Evolutionary conservation across 2,113 vertebrate species (phyloP).

Genomic region (Onychostoma macrolepis): DNA sequence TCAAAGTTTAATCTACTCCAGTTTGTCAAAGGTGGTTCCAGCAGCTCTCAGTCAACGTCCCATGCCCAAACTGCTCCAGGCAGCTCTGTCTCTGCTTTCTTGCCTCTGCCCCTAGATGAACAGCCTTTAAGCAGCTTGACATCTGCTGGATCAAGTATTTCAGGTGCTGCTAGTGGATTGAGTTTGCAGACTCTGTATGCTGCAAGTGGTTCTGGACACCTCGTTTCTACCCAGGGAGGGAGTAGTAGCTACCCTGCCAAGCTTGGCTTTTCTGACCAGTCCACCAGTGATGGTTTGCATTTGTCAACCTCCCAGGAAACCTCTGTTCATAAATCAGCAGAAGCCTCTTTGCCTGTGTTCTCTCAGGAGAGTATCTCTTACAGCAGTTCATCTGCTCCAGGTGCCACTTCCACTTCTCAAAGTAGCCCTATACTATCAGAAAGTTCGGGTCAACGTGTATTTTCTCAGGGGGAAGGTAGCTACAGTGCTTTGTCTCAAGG

Average conservation of each 20-base stretch:
- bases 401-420: neutral
- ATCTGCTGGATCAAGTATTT: neutral
- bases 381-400: too few species aligned
- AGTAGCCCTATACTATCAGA: neutral
- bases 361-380: too few species aligned
- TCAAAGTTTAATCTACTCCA: too few species aligned
- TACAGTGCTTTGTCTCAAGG: neutral
- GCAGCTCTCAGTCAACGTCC: neutral
- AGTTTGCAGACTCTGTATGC: too few species aligned
- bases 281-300: too few species aligned
- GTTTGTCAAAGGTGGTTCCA: neutral
- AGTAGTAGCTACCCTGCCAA: neutral
- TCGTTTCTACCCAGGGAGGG: neutral
- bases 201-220: neutral
- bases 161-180: neutral
- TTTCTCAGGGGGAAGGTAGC: neutral
- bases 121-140: neutral
- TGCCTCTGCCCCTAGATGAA: neutral
- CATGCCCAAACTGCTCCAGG: neutral
- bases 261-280: too few species aligned
- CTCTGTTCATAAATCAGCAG: too few species aligned
- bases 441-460: neutral
- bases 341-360: too few species aligned
- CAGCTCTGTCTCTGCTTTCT: neutral
- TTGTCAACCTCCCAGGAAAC: too few species aligned